phyloP scores from a whole-genome alignment of 2,888 invertebrate genomes.

The Dioctria rufipes region DNA sequence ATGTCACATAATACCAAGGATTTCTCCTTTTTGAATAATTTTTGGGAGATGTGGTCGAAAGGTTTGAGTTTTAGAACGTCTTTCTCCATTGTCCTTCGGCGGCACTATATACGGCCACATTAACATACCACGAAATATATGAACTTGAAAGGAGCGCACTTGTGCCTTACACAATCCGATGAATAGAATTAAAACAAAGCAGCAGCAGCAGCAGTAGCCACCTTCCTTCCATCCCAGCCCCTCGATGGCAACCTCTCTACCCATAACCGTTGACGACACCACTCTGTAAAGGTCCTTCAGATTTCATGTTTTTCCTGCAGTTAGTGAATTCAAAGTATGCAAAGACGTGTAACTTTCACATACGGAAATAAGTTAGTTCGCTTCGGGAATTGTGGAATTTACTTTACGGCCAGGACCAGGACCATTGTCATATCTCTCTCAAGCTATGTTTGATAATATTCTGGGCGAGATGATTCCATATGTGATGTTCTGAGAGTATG shows the following conservation, averaged over 20 bases:
- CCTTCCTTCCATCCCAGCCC: neutral
- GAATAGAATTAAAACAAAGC: constrained; percentile 52
- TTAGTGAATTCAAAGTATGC: constrained; percentile 50
- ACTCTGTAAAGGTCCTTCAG: constrained; percentile 31
- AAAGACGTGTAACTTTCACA: constrained; percentile 50
- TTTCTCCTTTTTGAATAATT: constrained; percentile 51
- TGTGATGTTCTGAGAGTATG: neutral
- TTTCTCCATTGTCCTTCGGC: constrained; percentile 5
- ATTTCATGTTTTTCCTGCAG: constrained; percentile 50
- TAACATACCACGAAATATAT: constrained; percentile 51
- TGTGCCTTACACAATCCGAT: constrained; percentile 31
- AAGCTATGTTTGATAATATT: constrained; percentile 38
- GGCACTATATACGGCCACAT: constrained; percentile 17
- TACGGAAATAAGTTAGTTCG: constrained; percentile 52
- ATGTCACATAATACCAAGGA: constrained; percentile 51
- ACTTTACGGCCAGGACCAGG: constrained; percentile 49
- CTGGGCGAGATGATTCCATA: constrained; percentile 40
- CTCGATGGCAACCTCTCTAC: neutral
- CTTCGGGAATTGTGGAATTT: constrained; percentile 54
- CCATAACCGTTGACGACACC: neutral
- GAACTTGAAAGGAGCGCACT: constrained; percentile 36
- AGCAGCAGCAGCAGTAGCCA: neutral
- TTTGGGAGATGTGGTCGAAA: constrained; percentile 45
- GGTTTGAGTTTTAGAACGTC: constrained; percentile 1
- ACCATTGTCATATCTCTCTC: constrained; percentile 50